Evolutionary conservation across 2,797 vertebrate genomes (phyloP), one percentile per base, ranked within the genome.

Genomic region (Tenualosa ilisha): DNA sequence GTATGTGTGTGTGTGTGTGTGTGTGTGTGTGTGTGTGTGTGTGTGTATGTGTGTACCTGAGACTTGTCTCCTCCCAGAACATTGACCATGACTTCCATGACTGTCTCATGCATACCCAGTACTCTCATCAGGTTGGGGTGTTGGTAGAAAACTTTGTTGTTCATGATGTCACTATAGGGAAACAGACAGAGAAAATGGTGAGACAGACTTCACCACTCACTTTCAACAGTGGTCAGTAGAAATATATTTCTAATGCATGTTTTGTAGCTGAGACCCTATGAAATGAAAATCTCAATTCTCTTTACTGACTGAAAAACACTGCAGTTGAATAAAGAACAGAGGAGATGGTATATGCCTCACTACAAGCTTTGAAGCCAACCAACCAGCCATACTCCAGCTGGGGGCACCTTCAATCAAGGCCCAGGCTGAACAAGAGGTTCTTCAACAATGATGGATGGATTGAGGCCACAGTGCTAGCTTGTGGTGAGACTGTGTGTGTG

Each of bases 81-180:
- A 0, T 99, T 99, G 88, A 99, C 98, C 98, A 99, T 99, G 91
- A 99, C 98, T 91, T 99, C 97, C 98, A 99, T 99, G 89, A 99
- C 98, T 0, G 98, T 99, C 94, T 99, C 98, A 0, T 99, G 98
- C 98, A 99, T 99, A 82, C 98, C 98, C 79, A 99, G 94, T 85
- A 98, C 98, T 87, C 98, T 94, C 98, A 99, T 99, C 90, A 99
- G 94, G 91, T 99, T 99, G 88, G 98, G 98, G 91, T 99, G 98
- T 87, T 99, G 98, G 93, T 99, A 99, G 94, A 99, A 99, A 81
- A 99, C 97, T 86, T 99, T 99, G 93, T 99, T 99, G 95, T 99
- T 99, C 98, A 99, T 99, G 89, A 99, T 99, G 92, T 99, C 97
- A 13, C 98, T 99, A 90, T 82, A 83, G 88, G 88, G 1, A 63